Percentiles rank a stretch among this genome's conserved stretches.
Evolutionary conservation across 2,113 vertebrate species (phyloP).

Genomic region (Mus spicilegus): DNA sequence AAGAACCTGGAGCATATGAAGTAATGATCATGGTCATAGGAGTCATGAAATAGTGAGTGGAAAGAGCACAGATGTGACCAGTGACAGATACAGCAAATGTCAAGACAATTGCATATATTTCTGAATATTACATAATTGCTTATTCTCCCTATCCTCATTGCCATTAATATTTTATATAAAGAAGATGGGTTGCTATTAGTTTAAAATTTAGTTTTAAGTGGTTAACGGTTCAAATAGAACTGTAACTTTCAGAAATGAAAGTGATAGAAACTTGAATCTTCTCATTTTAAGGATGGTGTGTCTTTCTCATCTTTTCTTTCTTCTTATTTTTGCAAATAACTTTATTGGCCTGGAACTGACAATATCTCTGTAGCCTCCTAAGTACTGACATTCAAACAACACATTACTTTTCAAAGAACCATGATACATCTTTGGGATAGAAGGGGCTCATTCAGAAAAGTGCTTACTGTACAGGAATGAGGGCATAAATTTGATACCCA

Average conservation of each 20-base stretch:
- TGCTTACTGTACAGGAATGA: neutral
- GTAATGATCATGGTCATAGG: neutral
- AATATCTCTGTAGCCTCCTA: neutral
- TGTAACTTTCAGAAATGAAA: neutral
- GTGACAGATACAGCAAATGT: neutral
- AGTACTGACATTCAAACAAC: neutral
- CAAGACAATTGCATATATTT: neutral
- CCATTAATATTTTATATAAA: neutral
- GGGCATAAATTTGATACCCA: neutral
- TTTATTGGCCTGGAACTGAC: neutral
- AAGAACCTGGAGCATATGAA: neutral
- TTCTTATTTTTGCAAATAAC: neutral
- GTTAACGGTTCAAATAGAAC: neutral
- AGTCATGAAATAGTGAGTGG: neutral
- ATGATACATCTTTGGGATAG: too few relatives aligned
- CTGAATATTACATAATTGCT: neutral
- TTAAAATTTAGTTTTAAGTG: slow-evolving; percentile 15
- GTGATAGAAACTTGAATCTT: neutral
- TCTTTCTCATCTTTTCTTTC: neutral
- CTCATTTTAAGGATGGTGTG: neutral
- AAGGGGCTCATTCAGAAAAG: neutral
- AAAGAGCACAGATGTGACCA: neutral
- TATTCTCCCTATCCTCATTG: neutral
- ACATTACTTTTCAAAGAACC: neutral
- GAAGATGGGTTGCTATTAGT: neutral